Evolutionary conservation across 2,888 invertebrate genomes (phyloP), one percentile per base, ranked within the genome.

Genomic region (Tuberolachnus salignus): DNA sequence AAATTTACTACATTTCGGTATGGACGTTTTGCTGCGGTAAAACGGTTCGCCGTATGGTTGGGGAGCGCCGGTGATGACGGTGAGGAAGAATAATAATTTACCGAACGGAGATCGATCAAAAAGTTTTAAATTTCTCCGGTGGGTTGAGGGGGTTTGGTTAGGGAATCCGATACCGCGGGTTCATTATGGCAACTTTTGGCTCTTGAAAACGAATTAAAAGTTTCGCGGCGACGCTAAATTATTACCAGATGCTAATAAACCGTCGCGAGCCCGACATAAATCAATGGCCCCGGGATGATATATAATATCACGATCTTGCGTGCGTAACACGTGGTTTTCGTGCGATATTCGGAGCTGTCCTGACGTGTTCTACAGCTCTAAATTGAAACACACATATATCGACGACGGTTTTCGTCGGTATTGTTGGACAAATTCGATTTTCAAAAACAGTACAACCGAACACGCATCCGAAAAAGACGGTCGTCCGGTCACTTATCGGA

Each of bases 181-280:
- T 78, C 78, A 78, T 78, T 78, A 78, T 51, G 69, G 49, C 67
- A 57, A 75, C 66, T 78, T 78, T 78, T 61, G 57, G 26, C 55
- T 46, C 53, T 67, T 44, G 66, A 69, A 78, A 78, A 67, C 67
- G 78, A 78, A 78, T 78, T 78, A 78, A 78, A 78, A 78, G 67
- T 78, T 78, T 78, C 51, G n/a, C 59, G 21, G 59, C 23, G 78
- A 78, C 78, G 51, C 57, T 69, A 51, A 78, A 78, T 78, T 78
- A 78, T 78, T 78, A 78, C 78, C 78, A 42, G 67, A 67, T 61
- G 67, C 67, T 69, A 67, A 78, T 59, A 69, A 67, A 78, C 69
- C 66, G 19, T 61, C 10, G 59, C 23, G 10, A 42, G 19, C 59
- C 10, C 14, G 21, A 69, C 78, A 78, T 78, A 78, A 78, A 78